These are phyloP conservation scores for Panthera uncia DNA, from an alignment of 2,113 vertebrate genomes.

Conservation along the genomic window DNA sequence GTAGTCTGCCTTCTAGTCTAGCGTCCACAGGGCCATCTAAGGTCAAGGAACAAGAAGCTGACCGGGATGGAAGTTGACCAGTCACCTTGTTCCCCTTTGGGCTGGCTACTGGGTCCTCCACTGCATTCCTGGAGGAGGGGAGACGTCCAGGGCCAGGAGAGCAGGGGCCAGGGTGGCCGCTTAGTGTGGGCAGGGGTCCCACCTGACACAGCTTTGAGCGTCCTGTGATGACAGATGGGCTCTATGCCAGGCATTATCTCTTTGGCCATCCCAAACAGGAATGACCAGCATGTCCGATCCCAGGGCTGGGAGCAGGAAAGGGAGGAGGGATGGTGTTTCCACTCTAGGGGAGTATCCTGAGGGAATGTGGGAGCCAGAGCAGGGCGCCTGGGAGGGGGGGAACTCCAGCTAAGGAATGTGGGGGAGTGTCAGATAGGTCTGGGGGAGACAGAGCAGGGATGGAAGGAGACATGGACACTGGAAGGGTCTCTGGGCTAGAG, in stretches of 20 bases:
- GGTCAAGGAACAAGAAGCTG: constrained; percentile 21
- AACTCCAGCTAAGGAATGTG: constrained; percentile 59
- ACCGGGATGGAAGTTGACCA: not conserved
- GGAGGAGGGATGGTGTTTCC: constrained; percentile 74
- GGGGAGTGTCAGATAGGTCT: constrained; percentile 42
- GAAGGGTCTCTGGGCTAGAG: not conserved
- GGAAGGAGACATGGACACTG: not conserved
- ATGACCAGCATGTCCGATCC: constrained; percentile 75
- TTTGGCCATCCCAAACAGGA: constrained; percentile 71
- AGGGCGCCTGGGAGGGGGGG: constrained; percentile 11
- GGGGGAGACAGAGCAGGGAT: not conserved
- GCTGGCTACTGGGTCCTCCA: not conserved
- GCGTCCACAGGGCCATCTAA: not conserved
- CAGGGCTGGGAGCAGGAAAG: constrained; percentile 70
- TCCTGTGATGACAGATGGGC: not conserved
- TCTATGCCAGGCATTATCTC: constrained; percentile 70
- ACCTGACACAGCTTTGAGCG: not conserved
- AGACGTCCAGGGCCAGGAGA: not conserved
- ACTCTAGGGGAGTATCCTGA: constrained; percentile 56
- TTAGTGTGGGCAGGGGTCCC: not conserved
- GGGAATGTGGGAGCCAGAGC: constrained; percentile 59
- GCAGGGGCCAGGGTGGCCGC: not conserved
- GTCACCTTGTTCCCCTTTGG: not conserved
- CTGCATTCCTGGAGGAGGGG: not conserved
- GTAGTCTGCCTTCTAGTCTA: not conserved